Percentiles rank a stretch among this genome's conserved stretches.
Conservation (phyloP, 2,888 invertebrate species). For the Campaea margaritaria region DNA sequence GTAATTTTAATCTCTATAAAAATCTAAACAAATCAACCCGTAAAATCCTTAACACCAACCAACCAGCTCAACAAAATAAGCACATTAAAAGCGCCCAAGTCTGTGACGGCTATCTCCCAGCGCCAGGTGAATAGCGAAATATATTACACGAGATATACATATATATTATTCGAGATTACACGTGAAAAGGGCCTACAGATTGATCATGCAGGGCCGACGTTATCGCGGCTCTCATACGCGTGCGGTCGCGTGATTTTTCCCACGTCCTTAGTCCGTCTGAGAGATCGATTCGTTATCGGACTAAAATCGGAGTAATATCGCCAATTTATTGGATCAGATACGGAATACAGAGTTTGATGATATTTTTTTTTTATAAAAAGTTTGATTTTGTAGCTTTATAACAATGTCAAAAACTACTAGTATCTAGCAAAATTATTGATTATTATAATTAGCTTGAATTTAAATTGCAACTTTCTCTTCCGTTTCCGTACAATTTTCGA, state of each 20-base stretch:
- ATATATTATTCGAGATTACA: slow-evolving; percentile 72
- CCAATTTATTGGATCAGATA: too few species aligned
- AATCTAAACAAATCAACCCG: background rate
- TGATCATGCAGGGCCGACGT: slow-evolving; percentile 47
- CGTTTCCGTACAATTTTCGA: too few species aligned
- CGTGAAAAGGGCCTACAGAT: slow-evolving; percentile 66
- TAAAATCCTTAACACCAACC: background rate
- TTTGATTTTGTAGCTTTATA: too few species aligned
- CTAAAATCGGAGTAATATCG: background rate
- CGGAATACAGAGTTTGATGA: too few species aligned
- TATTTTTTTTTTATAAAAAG: background rate
- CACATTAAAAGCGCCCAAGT: slow-evolving; percentile 39
- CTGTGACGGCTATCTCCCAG: slow-evolving; percentile 40
- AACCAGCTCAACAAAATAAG: slow-evolving; percentile 13
- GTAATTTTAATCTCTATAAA: too few species aligned
- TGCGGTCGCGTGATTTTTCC: slow-evolving; percentile 30
- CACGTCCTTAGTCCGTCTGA: slow-evolving; percentile 9
- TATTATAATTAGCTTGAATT: too few species aligned
- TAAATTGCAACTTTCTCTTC: too few species aligned
- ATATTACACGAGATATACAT: slow-evolving; percentile 63
- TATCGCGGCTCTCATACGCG: slow-evolving; percentile 38
- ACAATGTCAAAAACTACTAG: too few species aligned
- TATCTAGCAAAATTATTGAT: too few species aligned
- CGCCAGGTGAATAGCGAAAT: slow-evolving; percentile 60
- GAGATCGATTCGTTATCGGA: slow-evolving; percentile 28